phyloP scores from a whole-genome alignment of 1,140 invertebrate species.

The Drosophila neocordata region DNA sequence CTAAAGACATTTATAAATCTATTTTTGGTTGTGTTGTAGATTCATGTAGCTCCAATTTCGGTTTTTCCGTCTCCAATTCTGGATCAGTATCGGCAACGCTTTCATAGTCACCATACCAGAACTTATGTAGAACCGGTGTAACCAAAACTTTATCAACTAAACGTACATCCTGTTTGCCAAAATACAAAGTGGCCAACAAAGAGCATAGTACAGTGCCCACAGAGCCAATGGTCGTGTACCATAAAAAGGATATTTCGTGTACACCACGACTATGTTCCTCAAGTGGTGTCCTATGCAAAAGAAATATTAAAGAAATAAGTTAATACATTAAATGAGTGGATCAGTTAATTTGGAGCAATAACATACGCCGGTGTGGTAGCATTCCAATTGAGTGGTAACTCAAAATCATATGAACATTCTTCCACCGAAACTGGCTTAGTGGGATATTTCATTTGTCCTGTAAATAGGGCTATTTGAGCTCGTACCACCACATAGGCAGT shows the following conservation, averaged over 20 bases:
- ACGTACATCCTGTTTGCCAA: conserved; percentile 57
- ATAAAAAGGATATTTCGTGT: conserved; percentile 83
- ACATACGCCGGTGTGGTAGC: conserved; percentile 48
- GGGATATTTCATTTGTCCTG: conserved; percentile 47
- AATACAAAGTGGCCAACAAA: conserved; percentile 58
- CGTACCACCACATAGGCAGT: conserved; percentile 56
- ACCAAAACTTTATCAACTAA: conserved; percentile 57
- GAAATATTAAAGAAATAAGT: not conserved
- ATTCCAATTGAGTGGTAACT: conserved; percentile 45
- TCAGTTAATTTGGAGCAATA: conserved; percentile 26
- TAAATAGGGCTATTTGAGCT: conserved; percentile 59
- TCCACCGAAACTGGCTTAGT: conserved; percentile 60
- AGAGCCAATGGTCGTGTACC: conserved; percentile 81
- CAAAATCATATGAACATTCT: conserved; percentile 57
- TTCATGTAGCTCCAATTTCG: conserved; percentile 6
- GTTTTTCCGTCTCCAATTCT: conserved; percentile 19
- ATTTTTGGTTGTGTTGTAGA: conserved; percentile 28
- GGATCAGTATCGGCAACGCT: conserved; percentile 34
- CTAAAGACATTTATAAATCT: not conserved
- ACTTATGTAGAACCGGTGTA: conserved; percentile 46
- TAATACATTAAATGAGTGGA: not conserved
- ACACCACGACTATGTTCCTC: conserved; percentile 24
- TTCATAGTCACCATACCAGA: conserved; percentile 56
- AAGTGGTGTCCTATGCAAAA: conserved; percentile 5
- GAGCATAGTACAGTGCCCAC: conserved; percentile 50